Evolutionary conservation across 1,140 invertebrate species (phyloP), one percentile per base, ranked within the genome.

Genomic region (Vanessa tameamea): DNA sequence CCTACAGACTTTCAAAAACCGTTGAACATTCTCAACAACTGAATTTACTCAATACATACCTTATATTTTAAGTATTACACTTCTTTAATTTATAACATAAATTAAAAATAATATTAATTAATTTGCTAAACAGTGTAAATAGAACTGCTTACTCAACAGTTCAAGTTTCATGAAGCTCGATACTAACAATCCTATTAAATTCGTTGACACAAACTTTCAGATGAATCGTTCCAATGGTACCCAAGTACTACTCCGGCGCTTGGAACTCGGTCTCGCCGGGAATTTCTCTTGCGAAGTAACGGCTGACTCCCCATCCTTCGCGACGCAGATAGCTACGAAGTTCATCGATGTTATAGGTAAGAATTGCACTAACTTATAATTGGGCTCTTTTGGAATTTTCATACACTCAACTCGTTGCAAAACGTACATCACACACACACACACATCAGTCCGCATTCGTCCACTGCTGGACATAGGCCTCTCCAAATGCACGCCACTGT

Each of bases 201-300:
- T 59, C 37, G 55, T 69, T 71, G 48, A 53, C 23, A 47, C 47
- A 53, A 74, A 84, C 84, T 94, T 94, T 47, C 94, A 97, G 96
- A 88, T 94, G 78, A 94, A 93, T 75, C 91, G 93, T 67, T 97
- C 96, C 2, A 97, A 97, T 85, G 95, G 95, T 14, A 96, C 95
- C 37, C 94, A 96, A 90, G 96, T 97, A 51, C 93, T 95, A 20
- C 94, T 98, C 61, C 93, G 93, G 69, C 94, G 95, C 71, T 95
- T 97, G 72, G 95, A 95, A 71, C 95, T 97, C 71, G 94, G 94
- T 48, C 92, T 97, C 43, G 95, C 96, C 43, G 97, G 97, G n/a
- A 96, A 95, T 88, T 97, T 97, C 92, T 96, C 95, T 84, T 98
- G 97, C 85, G 97, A 98, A 94, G 96, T 97, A 55, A 97, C 96